These are phyloP conservation scores for Lordiphosa clarofinis DNA, from an alignment of 1,140 invertebrate species.

Conservation along the genomic window DNA sequence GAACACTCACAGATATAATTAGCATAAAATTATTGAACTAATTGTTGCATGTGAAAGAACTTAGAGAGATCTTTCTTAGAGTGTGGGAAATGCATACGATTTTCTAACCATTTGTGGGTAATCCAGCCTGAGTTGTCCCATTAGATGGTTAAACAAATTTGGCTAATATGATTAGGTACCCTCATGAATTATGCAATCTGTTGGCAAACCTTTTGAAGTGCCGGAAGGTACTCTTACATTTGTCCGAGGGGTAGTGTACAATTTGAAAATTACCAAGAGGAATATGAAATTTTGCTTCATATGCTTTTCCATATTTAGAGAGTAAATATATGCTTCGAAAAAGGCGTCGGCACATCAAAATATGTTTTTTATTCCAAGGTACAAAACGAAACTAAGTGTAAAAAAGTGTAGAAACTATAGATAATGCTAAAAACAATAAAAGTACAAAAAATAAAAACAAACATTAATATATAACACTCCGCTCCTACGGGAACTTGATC, in stretches of 20 bases:
- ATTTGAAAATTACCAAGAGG: no score
- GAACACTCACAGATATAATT: slow-evolving; percentile 63
- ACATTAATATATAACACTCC: no score
- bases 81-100: slow-evolving; percentile 66
- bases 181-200: slow-evolving; percentile 70
- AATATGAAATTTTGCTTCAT: no score
- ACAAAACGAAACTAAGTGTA: no score
- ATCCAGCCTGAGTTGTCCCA: slow-evolving; percentile 43
- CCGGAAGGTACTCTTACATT: slow-evolving; percentile 63
- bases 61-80: background rate
- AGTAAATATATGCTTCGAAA: no score
- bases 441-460: no score
- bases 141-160: slow-evolving; percentile 43
- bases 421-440: no score
- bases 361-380: no score
- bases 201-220: slow-evolving; percentile 50
- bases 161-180: slow-evolving; percentile 56
- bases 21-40: slow-evolving; percentile 73
- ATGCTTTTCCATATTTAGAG: no score
- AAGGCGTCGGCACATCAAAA: no score
- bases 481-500: no score
- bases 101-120: slow-evolving; percentile 17
- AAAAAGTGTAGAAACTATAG: no score
- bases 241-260: slow-evolving; percentile 15
- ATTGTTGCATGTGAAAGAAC: slow-evolving; percentile 56